Evolutionary conservation across 2,888 invertebrate genomes (phyloP), one percentile per base, ranked within the genome.

Genomic region (Heliconius erato): DNA sequence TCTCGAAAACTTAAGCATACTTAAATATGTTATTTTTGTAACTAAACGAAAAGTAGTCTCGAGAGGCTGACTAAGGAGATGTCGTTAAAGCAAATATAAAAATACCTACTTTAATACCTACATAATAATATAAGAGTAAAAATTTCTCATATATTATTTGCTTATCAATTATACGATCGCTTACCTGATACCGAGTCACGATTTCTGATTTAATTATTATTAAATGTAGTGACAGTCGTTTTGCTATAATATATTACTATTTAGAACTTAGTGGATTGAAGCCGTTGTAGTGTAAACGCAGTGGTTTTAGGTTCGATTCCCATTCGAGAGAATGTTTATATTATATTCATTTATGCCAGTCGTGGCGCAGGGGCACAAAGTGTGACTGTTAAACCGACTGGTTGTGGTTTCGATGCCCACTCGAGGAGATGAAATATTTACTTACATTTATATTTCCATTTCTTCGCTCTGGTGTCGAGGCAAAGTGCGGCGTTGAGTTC

Each of bases 181-280:
- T 85, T 85, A 82, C 89, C 87, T 93, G 93, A 94, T 91, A 91
- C 93, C 92, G 92, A 87, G 90, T 91, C 94, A 94, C 94, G 94
- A 94, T 85, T 87, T 85, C 87, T 89, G 91, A 91, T 92, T 90
- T 92, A 91, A 93, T 93, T 91, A 91, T 87, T 88, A 89, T 85
- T 86, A 86, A 84, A 87, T 86, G 85, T 89, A 91, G 91, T 92
- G 92, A 92, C 93, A 94, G 90, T 91, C 84, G 87, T 87, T 89
- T 89, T 88, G 90, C 82, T 86, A 82, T 78, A 77, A 49, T 26
- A 44, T 44, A 44, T 72, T 44, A 72, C 71, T 44, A 40, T 5
- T 16, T 26, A 72, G 26, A 44, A 16, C 14, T 71, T 26, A n/a
- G 12, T 69, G 23, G 69, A 69, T 69, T 63, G 12, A 63, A 11